Percentiles rank a stretch among this genome's conserved stretches.
These are phyloP conservation scores for Flexamia atlantica DNA, from an alignment of 2,888 invertebrate genomes.

Conservation along the genomic window DNA sequence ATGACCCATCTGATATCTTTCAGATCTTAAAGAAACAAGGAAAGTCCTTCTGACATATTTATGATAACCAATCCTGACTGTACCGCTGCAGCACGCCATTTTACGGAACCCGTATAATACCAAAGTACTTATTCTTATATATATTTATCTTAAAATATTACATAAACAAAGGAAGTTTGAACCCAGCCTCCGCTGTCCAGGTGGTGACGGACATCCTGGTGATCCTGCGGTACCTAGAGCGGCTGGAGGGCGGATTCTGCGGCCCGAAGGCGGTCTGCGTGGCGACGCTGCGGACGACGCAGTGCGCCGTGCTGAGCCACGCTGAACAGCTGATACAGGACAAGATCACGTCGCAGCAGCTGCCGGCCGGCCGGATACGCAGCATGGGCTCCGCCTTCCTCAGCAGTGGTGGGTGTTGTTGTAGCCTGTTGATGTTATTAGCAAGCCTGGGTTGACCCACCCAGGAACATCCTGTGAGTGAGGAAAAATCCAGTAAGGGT, in stretches of 20 bases:
- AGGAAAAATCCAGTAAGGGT: no score
- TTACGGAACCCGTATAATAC: no score
- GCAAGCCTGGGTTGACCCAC: no score
- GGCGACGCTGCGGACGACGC: constrained; percentile 76
- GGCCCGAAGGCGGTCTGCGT: constrained; percentile 73
- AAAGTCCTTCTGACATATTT: no score
- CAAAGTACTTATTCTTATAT: no score
- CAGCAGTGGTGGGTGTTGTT: constrained; percentile 53
- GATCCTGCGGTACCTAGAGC: constrained; percentile 77
- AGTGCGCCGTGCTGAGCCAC: constrained; percentile 77
- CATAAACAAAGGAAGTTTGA: background rate
- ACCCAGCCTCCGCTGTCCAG: constrained; percentile 70
- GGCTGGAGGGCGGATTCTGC: constrained; percentile 73
- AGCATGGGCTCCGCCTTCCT: constrained; percentile 58
- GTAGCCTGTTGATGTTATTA: no score
- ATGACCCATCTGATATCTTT: no score
- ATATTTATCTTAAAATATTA: background rate
- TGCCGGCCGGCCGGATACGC: constrained; percentile 51
- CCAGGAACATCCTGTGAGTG: no score
- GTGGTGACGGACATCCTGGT: constrained; percentile 79
- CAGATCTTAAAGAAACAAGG: no score
- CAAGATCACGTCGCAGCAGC: constrained; percentile 67
- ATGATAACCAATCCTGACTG: no score
- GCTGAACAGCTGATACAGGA: constrained; percentile 77
- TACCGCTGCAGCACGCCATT: no score